A percentile compares a stretch with the other conserved stretches of the same genome.
phyloP scores from a whole-genome alignment of 2,797 vertebrate species.

The Peromyscus attwateri region DNA sequence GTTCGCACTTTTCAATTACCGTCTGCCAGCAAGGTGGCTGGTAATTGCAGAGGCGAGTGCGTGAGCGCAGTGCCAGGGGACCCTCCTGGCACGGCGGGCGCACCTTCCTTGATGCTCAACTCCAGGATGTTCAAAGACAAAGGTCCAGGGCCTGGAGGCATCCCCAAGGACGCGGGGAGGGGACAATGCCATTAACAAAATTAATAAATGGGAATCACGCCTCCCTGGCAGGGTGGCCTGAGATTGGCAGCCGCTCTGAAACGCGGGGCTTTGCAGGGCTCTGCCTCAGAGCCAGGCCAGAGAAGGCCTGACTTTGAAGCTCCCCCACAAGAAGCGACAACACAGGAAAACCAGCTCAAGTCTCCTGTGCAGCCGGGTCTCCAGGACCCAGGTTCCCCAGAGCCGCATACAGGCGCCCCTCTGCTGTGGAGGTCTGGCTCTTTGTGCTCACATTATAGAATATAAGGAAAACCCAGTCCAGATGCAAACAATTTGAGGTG shows the following conservation, averaged over 20 bases:
- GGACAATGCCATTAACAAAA: slow-evolving; percentile 76
- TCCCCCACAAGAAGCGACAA: background rate
- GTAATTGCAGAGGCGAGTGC: slow-evolving; percentile 92
- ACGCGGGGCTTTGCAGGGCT: background rate
- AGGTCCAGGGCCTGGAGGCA: slow-evolving; percentile 85
- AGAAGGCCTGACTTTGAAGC: background rate
- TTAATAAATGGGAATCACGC: slow-evolving; percentile 61
- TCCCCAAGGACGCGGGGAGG: slow-evolving; percentile 85
- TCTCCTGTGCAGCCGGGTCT: background rate
- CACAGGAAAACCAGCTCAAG: background rate
- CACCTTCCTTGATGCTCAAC: slow-evolving; percentile 90
- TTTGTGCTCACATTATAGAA: background rate
- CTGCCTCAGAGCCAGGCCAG: background rate
- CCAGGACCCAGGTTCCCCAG: background rate
- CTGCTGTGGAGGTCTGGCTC: fast-evolving
- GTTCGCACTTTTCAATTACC: slow-evolving; percentile 93
- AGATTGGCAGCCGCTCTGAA: slow-evolving; percentile 73
- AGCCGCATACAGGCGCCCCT: background rate
- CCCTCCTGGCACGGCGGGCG: slow-evolving; percentile 88
- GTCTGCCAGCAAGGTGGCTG: slow-evolving; percentile 92
- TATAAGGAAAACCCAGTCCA: background rate
- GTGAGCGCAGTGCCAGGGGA: slow-evolving; percentile 91
- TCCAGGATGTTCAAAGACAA: slow-evolving; percentile 94
- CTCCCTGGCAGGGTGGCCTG: slow-evolving; percentile 79
- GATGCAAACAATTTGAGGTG: too few species aligned